Base-by-base conservation (phyloP, 2,113 vertebrate genomes). In the Callospermophilus lateralis region DNA sequence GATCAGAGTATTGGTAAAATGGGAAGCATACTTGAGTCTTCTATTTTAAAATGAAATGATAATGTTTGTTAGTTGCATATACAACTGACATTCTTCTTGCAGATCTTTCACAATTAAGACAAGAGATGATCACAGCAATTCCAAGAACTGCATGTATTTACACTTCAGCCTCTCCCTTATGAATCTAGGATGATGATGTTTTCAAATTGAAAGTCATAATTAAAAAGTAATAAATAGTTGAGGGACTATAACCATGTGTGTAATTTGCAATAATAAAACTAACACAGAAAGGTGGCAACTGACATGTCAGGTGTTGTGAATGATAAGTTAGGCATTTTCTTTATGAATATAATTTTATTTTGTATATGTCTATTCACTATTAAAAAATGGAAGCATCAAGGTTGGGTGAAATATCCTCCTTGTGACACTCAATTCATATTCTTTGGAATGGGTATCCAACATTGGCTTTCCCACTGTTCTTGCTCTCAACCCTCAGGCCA, bases 61-160 rank as follows among this genome's bases (percentile, higher is more conserved):
- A 87, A 97, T 67, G 79, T 95, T 61, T 93, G 9, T 61, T 90
- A 45, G 90, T 15, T 13, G 55, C 0, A 63, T 77, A 89, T 0
- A 86, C 15, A 93, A 73, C 48, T 98, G 79, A 80, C 16, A 90
- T 84, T 92, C 9, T 89, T 74, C 74, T 72, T 87, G 9, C 28
- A 90, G 24, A 26, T 51, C 15, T 94, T 88, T 94, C 37, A 95
- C 24, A 95, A 78, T 48, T 87, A 92, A 97, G 45, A 94, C 42
- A 93, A 78, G 55, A 97, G 68, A 76, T 88, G 34, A 96, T 95
- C 91, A 97, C 61, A 97, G 81, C 55, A 84, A 90, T 84, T 88
- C 39, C 6, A 74, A 95, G 42, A 73, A 84, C 51, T 48, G 34
- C 16, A 4, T 93, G 68, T 85, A 83, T 77, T 81, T 90, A 34